These are phyloP conservation scores for Syndactyla subalaris DNA, from an alignment of 2,797 vertebrate genomes.

Conservation along the genomic window DNA sequence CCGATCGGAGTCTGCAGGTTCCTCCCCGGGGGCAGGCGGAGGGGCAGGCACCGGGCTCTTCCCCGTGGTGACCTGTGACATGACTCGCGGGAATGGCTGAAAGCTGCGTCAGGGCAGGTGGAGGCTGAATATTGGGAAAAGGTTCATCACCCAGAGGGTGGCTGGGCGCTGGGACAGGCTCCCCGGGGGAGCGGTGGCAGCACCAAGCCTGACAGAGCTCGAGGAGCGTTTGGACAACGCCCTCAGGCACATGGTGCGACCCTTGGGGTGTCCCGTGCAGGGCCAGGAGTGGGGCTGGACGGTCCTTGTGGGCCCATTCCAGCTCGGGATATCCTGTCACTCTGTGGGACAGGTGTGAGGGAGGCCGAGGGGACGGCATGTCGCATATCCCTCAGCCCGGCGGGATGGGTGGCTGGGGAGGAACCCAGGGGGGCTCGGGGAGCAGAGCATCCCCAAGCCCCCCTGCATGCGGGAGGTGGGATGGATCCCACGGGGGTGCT, in stretches of 20 bases:
- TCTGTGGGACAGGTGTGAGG: neutral
- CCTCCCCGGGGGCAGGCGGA: neutral
- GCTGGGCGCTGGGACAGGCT: neutral
- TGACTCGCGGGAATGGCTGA: neutral
- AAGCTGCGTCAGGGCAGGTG: too few species aligned
- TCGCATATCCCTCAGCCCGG: neutral
- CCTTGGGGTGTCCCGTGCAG: neutral
- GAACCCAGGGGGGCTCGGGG: neutral
- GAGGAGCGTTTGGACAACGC: neutral
- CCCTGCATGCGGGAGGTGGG: neutral
- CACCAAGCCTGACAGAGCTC: neutral
- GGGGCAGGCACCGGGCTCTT: neutral
- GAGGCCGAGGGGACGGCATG: neutral
- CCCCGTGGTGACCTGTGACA: neutral
- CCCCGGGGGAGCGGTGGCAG: neutral
- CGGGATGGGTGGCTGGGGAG: neutral
- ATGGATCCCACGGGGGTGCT: neutral
- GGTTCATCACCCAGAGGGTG: neutral
- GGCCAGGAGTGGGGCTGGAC: neutral
- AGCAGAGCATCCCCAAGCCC: accelerated
- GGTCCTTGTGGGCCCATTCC: neutral
- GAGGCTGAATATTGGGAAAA: neutral
- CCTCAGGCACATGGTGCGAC: neutral
- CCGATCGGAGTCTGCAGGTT: too few species aligned
- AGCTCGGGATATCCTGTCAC: accelerated